phyloP scores from a whole-genome alignment of 64 coral and sea anemone species.

The Actinia equina region DNA sequence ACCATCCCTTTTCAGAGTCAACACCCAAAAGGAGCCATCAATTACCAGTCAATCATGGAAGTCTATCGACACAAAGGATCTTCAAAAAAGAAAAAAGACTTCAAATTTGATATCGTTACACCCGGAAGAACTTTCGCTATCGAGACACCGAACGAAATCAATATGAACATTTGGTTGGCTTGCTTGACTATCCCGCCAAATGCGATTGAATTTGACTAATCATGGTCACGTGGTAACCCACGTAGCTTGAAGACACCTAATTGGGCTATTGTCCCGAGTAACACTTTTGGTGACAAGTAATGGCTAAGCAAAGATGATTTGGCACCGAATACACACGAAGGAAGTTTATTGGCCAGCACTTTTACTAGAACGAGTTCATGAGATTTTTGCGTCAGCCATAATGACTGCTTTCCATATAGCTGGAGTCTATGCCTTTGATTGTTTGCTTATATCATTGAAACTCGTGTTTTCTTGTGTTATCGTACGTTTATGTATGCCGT shows the following conservation, averaged over 20 bases:
- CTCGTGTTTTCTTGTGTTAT: no score
- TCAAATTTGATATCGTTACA: conserved; percentile 70
- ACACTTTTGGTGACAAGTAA: no score
- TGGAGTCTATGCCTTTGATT: no score
- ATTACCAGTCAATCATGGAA: conserved; percentile 66
- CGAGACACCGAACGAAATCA: conserved; percentile 65
- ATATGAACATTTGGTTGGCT: conserved; percentile 76
- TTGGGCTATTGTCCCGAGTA: not conserved
- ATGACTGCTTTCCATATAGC: no score
- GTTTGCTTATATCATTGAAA: no score
- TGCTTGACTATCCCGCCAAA: conserved; percentile 68
- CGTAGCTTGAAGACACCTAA: not conserved
- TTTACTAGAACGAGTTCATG: no score
- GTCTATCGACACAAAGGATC: conserved; percentile 68
- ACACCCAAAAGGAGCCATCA: conserved; percentile 81
- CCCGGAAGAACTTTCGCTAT: conserved; percentile 76
- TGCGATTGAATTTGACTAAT: conserved; percentile 44
- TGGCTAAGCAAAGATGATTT: no score
- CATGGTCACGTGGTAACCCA: not conserved
- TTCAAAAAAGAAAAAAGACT: conserved; percentile 38
- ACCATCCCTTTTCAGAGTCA: not conserved
- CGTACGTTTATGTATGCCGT: no score
- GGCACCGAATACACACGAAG: no score
- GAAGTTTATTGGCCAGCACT: no score
- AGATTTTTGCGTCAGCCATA: no score